A percentile compares a stretch with the other conserved stretches of the same genome.
These are phyloP conservation scores for Lepidothrix coronata DNA, from an alignment of 2,113 vertebrate species.

Conservation along the genomic window DNA sequence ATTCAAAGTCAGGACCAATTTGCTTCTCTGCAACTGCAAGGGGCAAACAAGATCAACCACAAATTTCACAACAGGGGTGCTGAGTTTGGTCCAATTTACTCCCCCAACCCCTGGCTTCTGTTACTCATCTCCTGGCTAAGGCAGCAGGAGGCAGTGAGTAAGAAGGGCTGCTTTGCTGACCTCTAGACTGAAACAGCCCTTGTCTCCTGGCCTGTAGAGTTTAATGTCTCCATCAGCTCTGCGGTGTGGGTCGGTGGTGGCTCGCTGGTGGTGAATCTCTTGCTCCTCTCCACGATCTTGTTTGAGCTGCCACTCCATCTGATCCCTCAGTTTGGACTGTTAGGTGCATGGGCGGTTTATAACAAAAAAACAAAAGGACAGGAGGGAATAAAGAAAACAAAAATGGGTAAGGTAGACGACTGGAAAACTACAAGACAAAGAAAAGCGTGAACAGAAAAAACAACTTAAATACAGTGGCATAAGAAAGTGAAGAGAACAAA, in stretches of 20 bases:
- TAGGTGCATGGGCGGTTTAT: conserved; percentile 81
- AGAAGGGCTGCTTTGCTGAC: conserved; percentile 80
- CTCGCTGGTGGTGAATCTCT: conserved; percentile 79
- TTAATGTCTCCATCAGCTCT: conserved; percentile 87
- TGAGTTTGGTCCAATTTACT: background rate
- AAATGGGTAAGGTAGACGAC: conserved; percentile 75
- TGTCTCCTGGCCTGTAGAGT: conserved; percentile 83
- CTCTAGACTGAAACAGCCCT: conserved; percentile 91
- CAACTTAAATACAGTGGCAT: conserved; percentile 89
- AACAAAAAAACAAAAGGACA: conserved; percentile 78
- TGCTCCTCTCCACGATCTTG: conserved; percentile 85
- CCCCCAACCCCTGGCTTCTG: background rate
- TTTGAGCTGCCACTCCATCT: conserved; percentile 90
- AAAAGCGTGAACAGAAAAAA: conserved; percentile 89
- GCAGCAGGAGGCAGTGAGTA: conserved; percentile 30
- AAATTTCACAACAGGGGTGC: background rate
- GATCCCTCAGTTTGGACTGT: conserved; percentile 97
- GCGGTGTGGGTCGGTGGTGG: conserved; percentile 82
- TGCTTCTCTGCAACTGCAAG: background rate
- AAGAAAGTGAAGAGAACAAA: conserved; percentile 89
- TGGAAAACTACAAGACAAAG: conserved; percentile 86
- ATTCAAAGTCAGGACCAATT: background rate
- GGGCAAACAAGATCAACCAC: background rate
- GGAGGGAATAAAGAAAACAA: conserved; percentile 72
- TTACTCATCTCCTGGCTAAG: conserved; percentile 36